Evolutionary conservation across 1,140 invertebrate species (phyloP).

Genomic region (Trichogramma pretiosum): DNA sequence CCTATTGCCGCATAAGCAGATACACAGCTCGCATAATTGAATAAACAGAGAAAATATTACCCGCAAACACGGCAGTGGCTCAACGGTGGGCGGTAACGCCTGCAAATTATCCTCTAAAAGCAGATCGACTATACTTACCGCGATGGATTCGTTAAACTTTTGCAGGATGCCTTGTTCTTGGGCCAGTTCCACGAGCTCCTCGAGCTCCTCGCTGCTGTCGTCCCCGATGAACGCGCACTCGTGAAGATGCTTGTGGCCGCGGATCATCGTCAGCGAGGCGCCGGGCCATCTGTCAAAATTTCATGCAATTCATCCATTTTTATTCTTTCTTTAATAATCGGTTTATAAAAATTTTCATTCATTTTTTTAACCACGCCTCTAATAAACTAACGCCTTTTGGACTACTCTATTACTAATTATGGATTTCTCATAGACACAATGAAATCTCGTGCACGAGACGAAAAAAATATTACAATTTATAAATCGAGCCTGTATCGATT

Average conservation of each 20-base stretch:
- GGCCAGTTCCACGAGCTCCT: conserved; percentile 50
- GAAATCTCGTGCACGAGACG: too few relatives aligned
- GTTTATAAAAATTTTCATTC: background rate
- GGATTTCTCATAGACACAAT: too few relatives aligned
- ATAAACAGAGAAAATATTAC: too few relatives aligned
- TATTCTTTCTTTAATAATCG: background rate
- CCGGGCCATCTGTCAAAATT: conserved; percentile 55
- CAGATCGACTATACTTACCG: conserved; percentile 13
- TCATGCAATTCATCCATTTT: background rate
- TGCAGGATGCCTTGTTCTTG: conserved; percentile 26
- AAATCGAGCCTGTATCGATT: too few relatives aligned
- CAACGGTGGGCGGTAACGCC: too few relatives aligned
- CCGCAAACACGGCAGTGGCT: too few relatives aligned
- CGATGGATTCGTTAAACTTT: conserved; percentile 5
- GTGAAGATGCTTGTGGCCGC: conserved; percentile 65
- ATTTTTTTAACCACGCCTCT: background rate
- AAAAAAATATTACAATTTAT: too few relatives aligned
- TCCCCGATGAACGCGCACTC: conserved; percentile 74
- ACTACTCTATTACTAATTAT: too few relatives aligned
- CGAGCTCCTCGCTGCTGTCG: conserved; percentile 62
- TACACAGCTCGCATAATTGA: too few relatives aligned
- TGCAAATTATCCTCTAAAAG: too few relatives aligned
- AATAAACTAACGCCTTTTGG: too few relatives aligned
- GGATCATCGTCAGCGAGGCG: conserved; percentile 63
- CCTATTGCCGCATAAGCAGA: too few relatives aligned